Evolutionary conservation across 1,140 invertebrate species (phyloP).

Genomic region (Neocloeon triangulifer): DNA sequence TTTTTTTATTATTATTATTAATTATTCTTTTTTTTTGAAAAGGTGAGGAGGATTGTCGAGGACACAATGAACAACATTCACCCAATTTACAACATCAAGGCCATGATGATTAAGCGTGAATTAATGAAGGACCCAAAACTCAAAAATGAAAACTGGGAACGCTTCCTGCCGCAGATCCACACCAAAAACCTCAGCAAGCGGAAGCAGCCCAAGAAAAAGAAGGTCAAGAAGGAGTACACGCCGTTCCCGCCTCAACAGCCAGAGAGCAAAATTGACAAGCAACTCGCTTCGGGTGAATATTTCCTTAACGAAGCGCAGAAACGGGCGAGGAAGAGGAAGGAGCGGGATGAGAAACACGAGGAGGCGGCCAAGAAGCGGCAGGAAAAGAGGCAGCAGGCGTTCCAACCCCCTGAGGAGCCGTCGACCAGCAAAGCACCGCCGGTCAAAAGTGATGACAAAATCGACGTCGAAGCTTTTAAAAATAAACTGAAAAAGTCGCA

Average conservation of each 20-base stretch:
- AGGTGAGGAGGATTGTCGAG: slow-evolving; percentile 73
- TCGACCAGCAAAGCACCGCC: slow-evolving; percentile 9
- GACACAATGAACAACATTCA: slow-evolving; percentile 99
- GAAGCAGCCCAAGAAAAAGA: slow-evolving; percentile 68
- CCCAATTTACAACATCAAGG: slow-evolving; percentile 98
- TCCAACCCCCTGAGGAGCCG: slow-evolving; percentile 57
- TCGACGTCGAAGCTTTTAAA: slow-evolving; percentile 44
- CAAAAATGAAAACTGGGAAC: slow-evolving; percentile 89
- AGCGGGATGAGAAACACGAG: slow-evolving; percentile 48
- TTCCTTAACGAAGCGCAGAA: slow-evolving; percentile 76
- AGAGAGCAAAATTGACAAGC: slow-evolving; percentile 84
- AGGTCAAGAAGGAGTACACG: slow-evolving; percentile 79
- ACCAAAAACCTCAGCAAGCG: slow-evolving; percentile 73
- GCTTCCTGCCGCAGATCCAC: slow-evolving; percentile 91
- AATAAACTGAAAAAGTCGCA: slow-evolving; percentile 43
- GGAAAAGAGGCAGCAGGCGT: slow-evolving; percentile 54
- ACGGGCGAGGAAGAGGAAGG: slow-evolving; percentile 41
- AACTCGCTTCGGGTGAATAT: slow-evolving; percentile 89
- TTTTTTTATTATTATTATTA: slow-evolving; percentile 10
- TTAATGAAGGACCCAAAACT: slow-evolving; percentile 77
- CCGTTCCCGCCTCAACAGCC: slow-evolving; percentile 89
- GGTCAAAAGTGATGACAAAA: slow-evolving; percentile 13
- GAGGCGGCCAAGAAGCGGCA: slow-evolving; percentile 44
- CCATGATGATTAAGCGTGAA: slow-evolving; percentile 93
- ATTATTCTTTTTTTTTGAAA: too few relatives aligned